These are phyloP conservation scores for Dreissena polymorpha DNA, from an alignment of 1,140 invertebrate genomes.

Conservation along the genomic window DNA sequence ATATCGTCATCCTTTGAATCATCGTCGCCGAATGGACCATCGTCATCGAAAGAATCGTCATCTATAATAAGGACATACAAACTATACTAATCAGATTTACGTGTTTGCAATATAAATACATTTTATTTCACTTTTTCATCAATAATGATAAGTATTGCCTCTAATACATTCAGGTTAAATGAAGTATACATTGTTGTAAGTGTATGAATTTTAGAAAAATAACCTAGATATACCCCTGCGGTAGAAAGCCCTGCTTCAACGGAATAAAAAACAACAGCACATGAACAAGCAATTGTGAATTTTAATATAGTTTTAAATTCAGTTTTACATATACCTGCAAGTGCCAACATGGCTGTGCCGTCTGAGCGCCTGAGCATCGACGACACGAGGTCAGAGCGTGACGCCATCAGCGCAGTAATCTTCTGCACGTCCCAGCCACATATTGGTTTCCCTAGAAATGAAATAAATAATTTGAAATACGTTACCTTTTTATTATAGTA, in stretches of 20 bases:
- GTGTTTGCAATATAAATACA: background rate
- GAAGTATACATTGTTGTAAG: too few relatives aligned
- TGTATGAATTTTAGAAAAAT: too few relatives aligned
- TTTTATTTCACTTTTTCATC: background rate
- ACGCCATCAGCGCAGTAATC: constrained; percentile 23
- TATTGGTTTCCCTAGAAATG: constrained; percentile 10
- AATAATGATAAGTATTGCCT: background rate
- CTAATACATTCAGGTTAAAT: background rate
- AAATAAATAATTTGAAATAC: background rate
- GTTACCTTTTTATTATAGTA: background rate
- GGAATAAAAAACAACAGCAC: background rate
- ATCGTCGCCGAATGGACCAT: background rate
- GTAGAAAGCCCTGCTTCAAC: too few relatives aligned
- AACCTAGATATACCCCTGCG: too few relatives aligned
- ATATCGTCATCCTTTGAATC: background rate
- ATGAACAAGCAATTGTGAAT: background rate
- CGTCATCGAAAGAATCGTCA: background rate
- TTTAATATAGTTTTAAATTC: background rate
- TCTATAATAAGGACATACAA: background rate
- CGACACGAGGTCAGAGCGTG: constrained; percentile 3
- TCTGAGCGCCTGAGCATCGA: constrained; percentile 18
- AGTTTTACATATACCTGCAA: background rate
- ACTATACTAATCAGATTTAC: background rate
- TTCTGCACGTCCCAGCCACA: background rate
- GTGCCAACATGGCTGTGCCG: background rate